Base-by-base conservation (phyloP, 2,113 vertebrate species). In the Picathartes gymnocephalus region DNA sequence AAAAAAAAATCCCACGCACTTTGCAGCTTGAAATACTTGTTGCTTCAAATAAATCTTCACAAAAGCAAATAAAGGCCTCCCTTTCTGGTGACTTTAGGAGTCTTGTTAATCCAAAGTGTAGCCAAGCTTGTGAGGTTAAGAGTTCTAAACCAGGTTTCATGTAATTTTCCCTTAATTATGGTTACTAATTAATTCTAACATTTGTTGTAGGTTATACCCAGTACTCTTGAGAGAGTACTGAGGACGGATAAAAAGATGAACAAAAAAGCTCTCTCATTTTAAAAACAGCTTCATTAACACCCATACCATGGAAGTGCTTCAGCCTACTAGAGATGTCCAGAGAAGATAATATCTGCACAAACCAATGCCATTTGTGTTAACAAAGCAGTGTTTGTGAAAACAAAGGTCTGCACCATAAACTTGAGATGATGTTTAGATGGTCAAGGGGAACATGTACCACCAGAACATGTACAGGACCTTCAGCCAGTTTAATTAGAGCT, bases 401-500 rank as follows among this genome's bases (percentile, higher is more conserved):
- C 53, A 74, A 91, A 91, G 86, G 8, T 33, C 70, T 77, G 76
- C 42, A 69, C n/a, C 25, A 57, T 35, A 47, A 88, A 44, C 31
- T 14, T 6, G 69, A 94, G 51, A n/a, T 15, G 50, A 60, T 60
- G 23, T 58, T 91, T 25, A 42, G n/a, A 37, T 25, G 80, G 53
- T 11, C 12, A 4, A 37, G 58, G 33, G 28, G 37, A 92, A 72
- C 51, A 17, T 3, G 40, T 18, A 61, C 13, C 48, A 90, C n/a
- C 44, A 80, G 57, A 73, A 90, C 33, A 91, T 33, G 88, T n/a
- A 90, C 44, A 66, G 53, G 42, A 66, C 53, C 60, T 83, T 86
- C 81, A 87, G 70, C 8, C 69, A 93, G 71, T 58, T 85, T 85
- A 74, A 92, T 90, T 79, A 93, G 69, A 77, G 62, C 66, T 77